These are phyloP conservation scores for Ctena decussata DNA, from an alignment of 2,888 invertebrate genomes.

Conservation along the genomic window DNA sequence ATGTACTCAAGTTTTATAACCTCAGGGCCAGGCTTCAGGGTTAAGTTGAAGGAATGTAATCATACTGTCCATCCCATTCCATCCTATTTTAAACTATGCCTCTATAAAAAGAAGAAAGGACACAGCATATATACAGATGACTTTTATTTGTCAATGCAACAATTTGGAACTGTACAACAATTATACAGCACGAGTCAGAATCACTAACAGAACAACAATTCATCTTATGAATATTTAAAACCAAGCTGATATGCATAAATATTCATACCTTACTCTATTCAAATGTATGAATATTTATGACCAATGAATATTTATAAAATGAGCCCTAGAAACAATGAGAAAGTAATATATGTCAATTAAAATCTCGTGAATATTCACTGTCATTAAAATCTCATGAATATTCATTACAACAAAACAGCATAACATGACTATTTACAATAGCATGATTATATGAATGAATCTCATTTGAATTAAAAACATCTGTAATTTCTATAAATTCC, in stretches of 20 bases:
- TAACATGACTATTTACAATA: no score
- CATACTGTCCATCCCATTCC: no score
- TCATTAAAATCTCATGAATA: no score
- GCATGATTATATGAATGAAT: background rate
- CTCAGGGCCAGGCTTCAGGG: no score
- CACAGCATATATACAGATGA: conserved; percentile 50
- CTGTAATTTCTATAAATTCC: no score
- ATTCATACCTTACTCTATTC: background rate
- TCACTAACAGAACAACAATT: conserved; percentile 18
- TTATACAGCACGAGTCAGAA: conserved; percentile 20
- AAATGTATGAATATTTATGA: background rate
- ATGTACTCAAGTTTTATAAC: no score
- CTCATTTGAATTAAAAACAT: no score
- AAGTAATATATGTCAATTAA: background rate
- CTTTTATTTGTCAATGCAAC: conserved; percentile 66
- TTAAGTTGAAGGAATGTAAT: no score
- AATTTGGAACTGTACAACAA: conserved; percentile 60
- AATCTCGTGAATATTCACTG: conserved; percentile 2
- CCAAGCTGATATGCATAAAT: background rate
- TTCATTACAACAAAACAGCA: no score
- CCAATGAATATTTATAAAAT: background rate
- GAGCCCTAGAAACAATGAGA: background rate
- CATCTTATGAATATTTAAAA: conserved; percentile 9
- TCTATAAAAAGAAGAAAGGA: background rate
- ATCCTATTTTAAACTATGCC: no score